Evolutionary conservation across 2,113 vertebrate genomes (phyloP), one percentile per base, ranked within the genome.

Genomic region (Symphodus melops): DNA sequence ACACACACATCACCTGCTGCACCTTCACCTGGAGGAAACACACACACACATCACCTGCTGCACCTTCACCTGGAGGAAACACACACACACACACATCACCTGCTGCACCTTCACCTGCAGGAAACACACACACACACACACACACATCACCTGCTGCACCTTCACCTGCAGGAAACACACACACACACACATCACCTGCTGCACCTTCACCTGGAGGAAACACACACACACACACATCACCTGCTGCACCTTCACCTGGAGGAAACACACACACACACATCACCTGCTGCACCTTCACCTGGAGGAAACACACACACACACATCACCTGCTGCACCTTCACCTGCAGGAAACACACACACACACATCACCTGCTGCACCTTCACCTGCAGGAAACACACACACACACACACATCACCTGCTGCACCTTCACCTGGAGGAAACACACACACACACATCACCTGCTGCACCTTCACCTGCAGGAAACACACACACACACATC

Each of bases 351-450:
- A 2, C 67, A 5, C 39, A 49, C 1, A 39, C 44, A 0, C 70
- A 46, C 0, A 64, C 55, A 52, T 5, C n/a, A 48, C n/a, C 39
- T 41, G 39, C 54, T 1, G 48, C 46, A 0, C 71, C 52, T 0
- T 68, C 39, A 41, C 39, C 39, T 41, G 39, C 2, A 41, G 4
- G 59, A 51, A 36, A 64, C 9, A 51, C 19, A 51, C 36, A 61
- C 39, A 52, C 55, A 17, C 39, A 76, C 96, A 2, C 67, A 5
- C 39, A n/a, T n/a, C n/a, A n/a, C n/a, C n/a, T n/a, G n/a, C n/a
- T n/a, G n/a, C n/a, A n/a, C n/a, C n/a, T n/a, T n/a, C n/a, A n/a
- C n/a, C n/a, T n/a, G n/a, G n/a, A n/a, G n/a, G n/a, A n/a, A n/a
- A 49, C 1, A 39, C 44, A 0, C 70, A 46, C 0, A 64, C 55